These are phyloP conservation scores for Sebastes kiyomatsui DNA, from an alignment of 2,797 vertebrate genomes.

Conservation along the genomic window DNA sequence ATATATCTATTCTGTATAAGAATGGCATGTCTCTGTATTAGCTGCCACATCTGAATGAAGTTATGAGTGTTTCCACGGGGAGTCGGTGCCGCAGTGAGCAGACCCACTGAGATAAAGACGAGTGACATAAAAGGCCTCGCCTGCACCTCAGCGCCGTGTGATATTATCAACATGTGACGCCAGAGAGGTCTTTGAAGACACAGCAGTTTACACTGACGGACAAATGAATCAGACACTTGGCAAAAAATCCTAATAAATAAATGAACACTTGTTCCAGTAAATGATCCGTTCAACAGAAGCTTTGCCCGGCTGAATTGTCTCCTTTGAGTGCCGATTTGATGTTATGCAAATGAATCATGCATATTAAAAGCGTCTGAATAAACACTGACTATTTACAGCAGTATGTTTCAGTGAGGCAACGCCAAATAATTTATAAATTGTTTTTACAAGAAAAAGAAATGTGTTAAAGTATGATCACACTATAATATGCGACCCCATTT, in stretches of 20 bases:
- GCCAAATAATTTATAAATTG: not conserved
- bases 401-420: not conserved
- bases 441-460: not conserved
- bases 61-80: slow-evolving; percentile 12
- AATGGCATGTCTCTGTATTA: not conserved
- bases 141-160: not conserved
- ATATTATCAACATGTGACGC: not conserved
- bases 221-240: slow-evolving; percentile 2
- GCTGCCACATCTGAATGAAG: not conserved
- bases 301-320: not conserved
- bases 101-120: not conserved
- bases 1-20: not conserved
- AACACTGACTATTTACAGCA: slow-evolving; percentile 44
- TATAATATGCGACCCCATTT: not conserved
- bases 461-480: not conserved
- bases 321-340: slow-evolving; percentile 14
- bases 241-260: slow-evolving; percentile 10
- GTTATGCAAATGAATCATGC: slow-evolving; percentile 39
- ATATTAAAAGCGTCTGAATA: slow-evolving; percentile 51
- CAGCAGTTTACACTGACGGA: not conserved
- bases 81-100: not conserved
- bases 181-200: slow-evolving; percentile 23
- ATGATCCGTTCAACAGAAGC: slow-evolving; percentile 8
- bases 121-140: slow-evolving; percentile 26
- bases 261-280: slow-evolving; percentile 17